phyloP scores from a whole-genome alignment of 2,797 vertebrate genomes.

The Notolabrus celidotus region DNA sequence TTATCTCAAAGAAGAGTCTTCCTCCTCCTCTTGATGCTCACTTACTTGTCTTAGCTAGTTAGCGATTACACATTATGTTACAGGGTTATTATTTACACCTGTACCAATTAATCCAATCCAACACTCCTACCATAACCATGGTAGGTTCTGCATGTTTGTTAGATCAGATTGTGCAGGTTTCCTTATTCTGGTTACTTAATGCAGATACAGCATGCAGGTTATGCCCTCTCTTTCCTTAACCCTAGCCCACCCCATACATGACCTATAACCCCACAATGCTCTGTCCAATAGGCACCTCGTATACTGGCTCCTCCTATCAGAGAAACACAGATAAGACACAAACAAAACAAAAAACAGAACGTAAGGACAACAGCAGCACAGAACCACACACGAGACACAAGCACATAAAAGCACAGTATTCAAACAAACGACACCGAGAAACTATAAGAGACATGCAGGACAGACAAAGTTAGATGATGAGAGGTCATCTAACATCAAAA shows the following conservation, averaged over 20 bases:
- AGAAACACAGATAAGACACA: constrained; percentile 77
- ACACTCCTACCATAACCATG: constrained; percentile 1
- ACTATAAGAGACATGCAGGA: constrained; percentile 23
- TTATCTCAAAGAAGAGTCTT: constrained; percentile 15
- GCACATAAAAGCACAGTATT: neutral
- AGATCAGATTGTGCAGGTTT: constrained; percentile 7
- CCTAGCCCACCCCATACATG: constrained; percentile 33
- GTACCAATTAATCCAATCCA: constrained; percentile 8
- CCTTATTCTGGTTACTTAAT: constrained; percentile 2
- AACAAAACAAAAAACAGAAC: constrained; percentile 56
- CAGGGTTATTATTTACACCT: constrained; percentile 8
- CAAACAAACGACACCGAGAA: constrained; percentile 4
- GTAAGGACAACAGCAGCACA: constrained; percentile 50
- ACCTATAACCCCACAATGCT: constrained; percentile 65
- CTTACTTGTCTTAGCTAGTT: constrained; percentile 5
- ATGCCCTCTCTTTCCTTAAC: constrained; percentile 19
- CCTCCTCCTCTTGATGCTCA: constrained; percentile 40
- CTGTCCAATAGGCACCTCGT: constrained; percentile 83
- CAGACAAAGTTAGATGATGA: constrained; percentile 37
- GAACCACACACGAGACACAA: constrained; percentile 36
- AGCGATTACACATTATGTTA: neutral
- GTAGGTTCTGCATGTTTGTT: constrained; percentile 10
- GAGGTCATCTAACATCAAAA: constrained; percentile 35
- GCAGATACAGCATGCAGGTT: constrained; percentile 60
- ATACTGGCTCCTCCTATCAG: constrained; percentile 85